Conservation (phyloP, 2,113 vertebrate species). For the Erythrocercus mccallii region DNA sequence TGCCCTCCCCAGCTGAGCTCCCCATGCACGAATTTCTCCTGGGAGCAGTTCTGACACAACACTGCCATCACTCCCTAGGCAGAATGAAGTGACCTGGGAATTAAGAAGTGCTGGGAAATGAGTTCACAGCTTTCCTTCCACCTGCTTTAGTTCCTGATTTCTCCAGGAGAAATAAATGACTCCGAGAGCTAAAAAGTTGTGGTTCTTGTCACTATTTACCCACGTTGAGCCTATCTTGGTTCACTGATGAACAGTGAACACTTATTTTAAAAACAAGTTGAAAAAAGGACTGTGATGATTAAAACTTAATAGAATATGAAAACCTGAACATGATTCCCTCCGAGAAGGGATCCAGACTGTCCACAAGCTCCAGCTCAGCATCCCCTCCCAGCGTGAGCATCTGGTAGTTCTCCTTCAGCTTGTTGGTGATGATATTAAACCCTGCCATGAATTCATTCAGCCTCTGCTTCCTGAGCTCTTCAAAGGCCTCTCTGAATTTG, state of each 20-base stretch:
- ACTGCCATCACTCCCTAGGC: accelerated
- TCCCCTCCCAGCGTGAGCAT: slow-evolving; percentile 97
- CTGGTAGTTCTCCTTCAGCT: slow-evolving; percentile 98
- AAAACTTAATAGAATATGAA: neutral
- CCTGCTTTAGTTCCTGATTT: neutral
- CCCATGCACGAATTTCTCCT: accelerated
- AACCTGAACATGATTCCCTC: slow-evolving; percentile 98
- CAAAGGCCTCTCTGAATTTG: slow-evolving; percentile 84
- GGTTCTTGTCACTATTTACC: neutral
- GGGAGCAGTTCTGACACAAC: neutral
- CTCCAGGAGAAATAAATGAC: neutral
- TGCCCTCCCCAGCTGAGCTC: neutral
- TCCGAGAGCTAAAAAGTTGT: neutral
- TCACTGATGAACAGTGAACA: neutral
- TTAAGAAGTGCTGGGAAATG: neutral
- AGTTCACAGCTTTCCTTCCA: neutral
- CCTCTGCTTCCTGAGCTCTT: slow-evolving; percentile 89
- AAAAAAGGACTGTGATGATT: neutral
- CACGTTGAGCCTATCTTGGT: neutral
- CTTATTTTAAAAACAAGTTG: neutral
- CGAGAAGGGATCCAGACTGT: slow-evolving; percentile 97
- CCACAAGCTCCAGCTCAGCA: slow-evolving; percentile 94
- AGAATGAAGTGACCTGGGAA: neutral
- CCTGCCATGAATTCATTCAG: slow-evolving; percentile 98
- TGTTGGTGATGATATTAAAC: slow-evolving; percentile 94